Base-by-base conservation (phyloP, 2,113 vertebrate genomes). In the Eulacestoma nigropectus region DNA sequence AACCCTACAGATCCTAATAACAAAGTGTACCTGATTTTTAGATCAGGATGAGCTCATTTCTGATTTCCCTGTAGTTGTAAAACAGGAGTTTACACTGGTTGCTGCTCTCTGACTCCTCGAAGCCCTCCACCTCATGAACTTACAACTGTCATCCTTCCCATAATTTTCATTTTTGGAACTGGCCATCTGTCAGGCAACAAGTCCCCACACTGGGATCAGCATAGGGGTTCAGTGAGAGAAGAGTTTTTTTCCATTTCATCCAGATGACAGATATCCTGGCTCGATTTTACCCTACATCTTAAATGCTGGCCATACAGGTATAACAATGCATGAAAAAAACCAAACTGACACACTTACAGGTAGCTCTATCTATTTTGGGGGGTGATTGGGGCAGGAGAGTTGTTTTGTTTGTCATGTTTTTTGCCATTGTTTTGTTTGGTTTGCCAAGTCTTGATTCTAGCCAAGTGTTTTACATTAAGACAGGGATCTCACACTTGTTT, bases 371-470 rank as follows among this genome's bases (percentile, higher is more conserved):
- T 69, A 2, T 4, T 81, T 67, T 26, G 3, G 3, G 4, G 3
- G 0, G 1, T 3, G 25, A 3, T 26, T 49, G 39, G 21, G 30
- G 37, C 10, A 30, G 47, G 13, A 10, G 4, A 10, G 13, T 32
- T 23, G 17, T 23, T 6, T 27, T n/a, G 26, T 47, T 6, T 17
- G 8, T 35, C 4, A 6, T 44, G 30, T 53, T 39, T 76, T 50
- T 41, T 32, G 6, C 15, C 32, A 21, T 15, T 53, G 14, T 69
- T 67, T 60, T 14, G 16, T 56, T 81, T 41, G 22, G n/a, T 9
- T 53, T 59, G 33, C 12, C 35, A 74, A 75, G 8, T 10, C 5
- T 56, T 76, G 4, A 6, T 62, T 91, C 56, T 30, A 78, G 27
- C 3, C 49, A 84, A 56, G 11, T 30, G 46, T 70, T 95, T 77